Evolutionary conservation across 1,140 invertebrate species (phyloP), one percentile per base, ranked within the genome.

Genomic region (Cataglyphis hispanica): DNA sequence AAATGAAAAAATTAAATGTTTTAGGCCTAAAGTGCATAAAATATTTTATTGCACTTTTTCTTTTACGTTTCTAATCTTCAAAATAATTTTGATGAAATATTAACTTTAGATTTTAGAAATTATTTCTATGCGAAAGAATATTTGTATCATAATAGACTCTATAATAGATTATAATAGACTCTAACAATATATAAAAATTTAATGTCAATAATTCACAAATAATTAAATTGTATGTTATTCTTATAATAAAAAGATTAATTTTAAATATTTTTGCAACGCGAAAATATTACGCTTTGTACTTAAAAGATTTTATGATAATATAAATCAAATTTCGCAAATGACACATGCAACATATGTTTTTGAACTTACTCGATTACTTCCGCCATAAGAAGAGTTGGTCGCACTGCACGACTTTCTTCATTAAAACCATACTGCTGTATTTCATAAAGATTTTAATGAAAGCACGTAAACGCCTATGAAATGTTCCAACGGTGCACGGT

Each of bases 381-480:
- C 76, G 43, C 25, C n/a, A 16, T 46, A 58, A 89, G 56, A 61
- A 46, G 66, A 76, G 56, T 86, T 64, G 46, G 6, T 31, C 58
- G 46, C 76, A 70, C 67, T 76, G 67, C 78, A 58, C 58, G 46
- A 60, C 61, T 75, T 84, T 74, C 86, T 77, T 53, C 43, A 72
- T 70, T 78, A 72, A 84, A 85, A 86, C 50, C 66, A 25, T 40
- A 56, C 75, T 60, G 76, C 86, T 85, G 76, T 88, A 91, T 91
- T 88, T 91, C 86, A 89, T 80, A 87, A 89, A 89, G 88, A 90
- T 91, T 91, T 91, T 91, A 91, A 91, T 91, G 87, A 91, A 90
- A 90, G 88, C 84, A 87, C 80, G 89, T 90, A 91, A 92, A 91
- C 86, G 91, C 85, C 86, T 86, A 83, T 89, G 81, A 92, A 91